Evolutionary conservation across 2,113 vertebrate genomes (phyloP).

Genomic region (Onychostruthus taczanowskii): DNA sequence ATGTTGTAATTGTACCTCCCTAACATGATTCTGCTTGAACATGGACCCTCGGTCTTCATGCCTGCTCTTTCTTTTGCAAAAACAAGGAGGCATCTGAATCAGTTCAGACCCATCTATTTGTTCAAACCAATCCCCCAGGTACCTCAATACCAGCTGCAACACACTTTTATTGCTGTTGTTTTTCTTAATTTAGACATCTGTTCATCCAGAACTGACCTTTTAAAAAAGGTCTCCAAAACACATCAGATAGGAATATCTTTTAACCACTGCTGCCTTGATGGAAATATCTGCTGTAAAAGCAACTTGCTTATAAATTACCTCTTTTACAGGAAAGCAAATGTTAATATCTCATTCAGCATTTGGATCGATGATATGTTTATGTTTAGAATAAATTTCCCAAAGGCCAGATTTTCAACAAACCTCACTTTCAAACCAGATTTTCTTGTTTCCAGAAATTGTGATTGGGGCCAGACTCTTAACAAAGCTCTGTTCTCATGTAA

Average conservation of each 20-base stretch:
- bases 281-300: neutral
- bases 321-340: neutral
- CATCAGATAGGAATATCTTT: neutral
- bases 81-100: neutral
- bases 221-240: conserved; percentile 10
- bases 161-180: neutral
- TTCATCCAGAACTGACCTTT: neutral
- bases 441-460: neutral
- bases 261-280: neutral
- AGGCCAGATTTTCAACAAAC: neutral
- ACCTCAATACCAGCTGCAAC: neutral
- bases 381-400: conserved; percentile 4
- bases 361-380: neutral
- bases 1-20: neutral
- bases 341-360: neutral
- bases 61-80: neutral
- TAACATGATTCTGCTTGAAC: neutral
- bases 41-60: neutral
- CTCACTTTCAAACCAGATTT: neutral
- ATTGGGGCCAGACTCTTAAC: neutral
- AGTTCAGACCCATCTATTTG: neutral
- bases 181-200: neutral
- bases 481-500: neutral
- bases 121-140: neutral
- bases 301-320: neutral